phyloP scores from a whole-genome alignment of 2,888 invertebrate species.

The Acrobasis repandana region DNA sequence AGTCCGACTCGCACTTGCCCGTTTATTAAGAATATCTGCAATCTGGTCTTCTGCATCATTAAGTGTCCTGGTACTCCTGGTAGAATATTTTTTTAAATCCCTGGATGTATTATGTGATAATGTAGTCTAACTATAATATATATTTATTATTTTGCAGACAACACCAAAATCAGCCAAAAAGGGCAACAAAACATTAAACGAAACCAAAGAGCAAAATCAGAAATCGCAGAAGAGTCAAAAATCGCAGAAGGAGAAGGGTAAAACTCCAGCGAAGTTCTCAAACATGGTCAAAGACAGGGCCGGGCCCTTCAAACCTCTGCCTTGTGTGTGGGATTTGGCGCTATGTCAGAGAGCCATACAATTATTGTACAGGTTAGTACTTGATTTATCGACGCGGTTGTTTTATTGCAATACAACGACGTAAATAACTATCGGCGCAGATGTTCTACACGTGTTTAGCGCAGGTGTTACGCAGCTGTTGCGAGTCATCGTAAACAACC shows the following conservation, averaged over 20 bases:
- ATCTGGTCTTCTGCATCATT: too few relatives aligned
- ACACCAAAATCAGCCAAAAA: constrained; percentile 61
- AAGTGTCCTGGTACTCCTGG: too few relatives aligned
- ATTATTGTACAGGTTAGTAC: constrained; percentile 59
- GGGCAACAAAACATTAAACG: constrained; percentile 57
- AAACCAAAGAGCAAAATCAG: constrained; percentile 50
- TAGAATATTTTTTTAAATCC: too few relatives aligned
- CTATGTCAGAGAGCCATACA: constrained; percentile 59
- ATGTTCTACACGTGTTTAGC: too few relatives aligned
- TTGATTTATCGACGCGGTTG: neutral
- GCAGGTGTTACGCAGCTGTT: too few relatives aligned
- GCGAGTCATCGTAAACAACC: too few relatives aligned
- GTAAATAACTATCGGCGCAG: too few relatives aligned
- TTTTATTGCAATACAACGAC: too few relatives aligned
- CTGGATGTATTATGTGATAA: too few relatives aligned
- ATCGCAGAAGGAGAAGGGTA: constrained; percentile 60
- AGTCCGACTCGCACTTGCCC: too few relatives aligned
- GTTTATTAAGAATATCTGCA: too few relatives aligned
- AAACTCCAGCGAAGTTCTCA: constrained; percentile 51
- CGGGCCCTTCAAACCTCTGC: constrained; percentile 64
- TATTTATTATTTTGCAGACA: constrained; percentile 40
- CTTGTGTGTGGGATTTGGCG: constrained; percentile 64
- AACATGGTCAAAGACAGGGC: constrained; percentile 61
- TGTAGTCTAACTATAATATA: too few relatives aligned
- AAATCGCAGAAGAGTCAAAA: constrained; percentile 64